Evolutionary conservation across 2,888 invertebrate species (phyloP).

Genomic region (Stenodera caucasica): DNA sequence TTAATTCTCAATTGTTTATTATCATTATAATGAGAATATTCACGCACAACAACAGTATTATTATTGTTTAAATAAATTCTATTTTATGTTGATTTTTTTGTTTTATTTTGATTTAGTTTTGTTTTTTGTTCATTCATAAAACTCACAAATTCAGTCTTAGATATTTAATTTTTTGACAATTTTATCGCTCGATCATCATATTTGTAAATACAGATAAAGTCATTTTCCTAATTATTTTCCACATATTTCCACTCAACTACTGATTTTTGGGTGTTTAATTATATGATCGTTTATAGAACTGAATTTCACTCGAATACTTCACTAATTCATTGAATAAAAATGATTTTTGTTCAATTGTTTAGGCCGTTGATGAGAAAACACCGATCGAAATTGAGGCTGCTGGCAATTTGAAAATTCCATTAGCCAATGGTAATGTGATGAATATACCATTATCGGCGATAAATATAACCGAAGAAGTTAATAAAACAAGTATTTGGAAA

Average conservation of each 20-base stretch:
- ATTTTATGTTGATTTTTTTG: constrained; percentile 24
- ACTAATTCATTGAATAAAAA: too few relatives aligned
- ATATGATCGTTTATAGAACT: too few relatives aligned
- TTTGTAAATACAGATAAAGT: constrained; percentile 29
- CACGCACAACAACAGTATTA: constrained; percentile 9
- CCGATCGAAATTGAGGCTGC: constrained; percentile 36
- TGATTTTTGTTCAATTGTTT: constrained; percentile 11
- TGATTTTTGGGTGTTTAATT: background rate
- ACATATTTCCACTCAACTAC: background rate
- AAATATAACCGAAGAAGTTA: constrained; percentile 92
- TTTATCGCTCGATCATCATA: constrained; percentile 15
- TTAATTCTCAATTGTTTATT: constrained; percentile 12
- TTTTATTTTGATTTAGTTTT: constrained; percentile 19
- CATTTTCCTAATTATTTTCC: constrained; percentile 5
- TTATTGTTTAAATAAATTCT: constrained; percentile 38
- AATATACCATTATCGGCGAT: constrained; percentile 83
- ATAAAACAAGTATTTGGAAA: constrained; percentile 92
- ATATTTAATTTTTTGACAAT: background rate
- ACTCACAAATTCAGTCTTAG: constrained; percentile 3
- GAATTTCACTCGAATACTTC: too few relatives aligned
- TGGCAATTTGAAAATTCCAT: constrained; percentile 77
- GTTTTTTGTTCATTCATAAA: constrained; percentile 23
- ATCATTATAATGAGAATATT: constrained; percentile 29
- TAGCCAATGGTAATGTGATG: constrained; percentile 88
- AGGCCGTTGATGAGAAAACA: constrained; percentile 27